phyloP scores from a whole-genome alignment of 2,113 vertebrate species.

The Genyomyrus donnyi region DNA sequence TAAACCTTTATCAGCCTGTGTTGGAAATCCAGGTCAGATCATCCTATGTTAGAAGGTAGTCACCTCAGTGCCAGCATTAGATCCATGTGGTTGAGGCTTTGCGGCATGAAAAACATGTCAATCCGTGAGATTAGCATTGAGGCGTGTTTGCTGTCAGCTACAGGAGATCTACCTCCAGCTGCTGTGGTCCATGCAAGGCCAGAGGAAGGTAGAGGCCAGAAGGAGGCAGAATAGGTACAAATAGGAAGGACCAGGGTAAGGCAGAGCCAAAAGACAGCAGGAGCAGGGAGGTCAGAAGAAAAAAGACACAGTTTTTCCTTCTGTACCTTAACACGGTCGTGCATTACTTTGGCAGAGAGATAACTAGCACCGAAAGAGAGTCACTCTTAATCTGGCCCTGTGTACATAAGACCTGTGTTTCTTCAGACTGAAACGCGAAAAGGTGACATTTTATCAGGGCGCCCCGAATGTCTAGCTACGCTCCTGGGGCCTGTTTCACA shows the following conservation, averaged over 20 bases:
- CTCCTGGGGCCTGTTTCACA: too few relatives aligned
- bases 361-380: neutral
- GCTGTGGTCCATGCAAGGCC: neutral
- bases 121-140: neutral
- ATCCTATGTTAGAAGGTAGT: neutral
- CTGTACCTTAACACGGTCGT: neutral
- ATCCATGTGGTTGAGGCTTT: neutral
- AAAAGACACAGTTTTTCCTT: neutral
- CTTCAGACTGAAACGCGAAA: neutral
- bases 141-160: neutral
- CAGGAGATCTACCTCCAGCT: neutral
- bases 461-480: neutral
- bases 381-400: neutral
- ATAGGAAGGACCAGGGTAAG: neutral
- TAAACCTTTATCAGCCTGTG: neutral
- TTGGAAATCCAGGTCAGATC: neutral
- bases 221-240: neutral
- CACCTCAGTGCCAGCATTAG: neutral
- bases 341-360: neutral
- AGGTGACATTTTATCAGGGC: neutral
- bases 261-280: neutral
- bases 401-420: neutral
- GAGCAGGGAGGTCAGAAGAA: neutral
- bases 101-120: neutral
- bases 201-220: neutral